Conservation (phyloP, 1,140 invertebrate genomes). For the Micrasema longulum region DNA sequence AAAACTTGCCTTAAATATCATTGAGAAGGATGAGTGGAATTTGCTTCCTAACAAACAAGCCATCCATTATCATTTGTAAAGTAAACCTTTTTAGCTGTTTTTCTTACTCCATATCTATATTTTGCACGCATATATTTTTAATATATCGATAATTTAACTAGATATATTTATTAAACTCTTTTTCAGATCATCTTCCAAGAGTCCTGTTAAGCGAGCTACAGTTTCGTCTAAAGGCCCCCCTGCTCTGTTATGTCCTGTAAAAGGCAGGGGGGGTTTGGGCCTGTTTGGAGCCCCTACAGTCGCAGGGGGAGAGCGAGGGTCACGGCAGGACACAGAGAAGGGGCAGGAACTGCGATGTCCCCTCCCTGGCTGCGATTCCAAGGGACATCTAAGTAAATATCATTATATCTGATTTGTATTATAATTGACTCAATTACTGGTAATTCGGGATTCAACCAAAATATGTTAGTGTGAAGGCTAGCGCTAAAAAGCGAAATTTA, state of each 20-base stretch:
- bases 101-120: no score
- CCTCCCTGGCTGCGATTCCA: conserved; percentile 88
- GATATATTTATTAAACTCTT: no score
- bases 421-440: not conserved
- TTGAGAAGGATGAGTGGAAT: no score
- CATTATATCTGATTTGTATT: not conserved
- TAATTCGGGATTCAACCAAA: not conserved
- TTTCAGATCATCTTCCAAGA: conserved; percentile 68
- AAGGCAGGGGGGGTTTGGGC: conserved; percentile 40
- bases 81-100: no score
- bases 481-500: no score
- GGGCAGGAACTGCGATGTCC: conserved; percentile 84
- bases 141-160: no score
- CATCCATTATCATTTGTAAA: no score
- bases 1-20: no score
- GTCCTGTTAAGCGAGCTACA: conserved; percentile 73
- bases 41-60: no score
- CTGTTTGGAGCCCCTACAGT: conserved; percentile 19
- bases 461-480: no score
- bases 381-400: conserved; percentile 80
- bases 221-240: conserved; percentile 58
- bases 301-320: conserved; percentile 48
- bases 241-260: conserved; percentile 48
- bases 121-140: no score
- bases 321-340: conserved; percentile 73